Evolutionary conservation across 1,140 invertebrate genomes (phyloP).

Genomic region (Pseudomyrmex cubaensis): DNA sequence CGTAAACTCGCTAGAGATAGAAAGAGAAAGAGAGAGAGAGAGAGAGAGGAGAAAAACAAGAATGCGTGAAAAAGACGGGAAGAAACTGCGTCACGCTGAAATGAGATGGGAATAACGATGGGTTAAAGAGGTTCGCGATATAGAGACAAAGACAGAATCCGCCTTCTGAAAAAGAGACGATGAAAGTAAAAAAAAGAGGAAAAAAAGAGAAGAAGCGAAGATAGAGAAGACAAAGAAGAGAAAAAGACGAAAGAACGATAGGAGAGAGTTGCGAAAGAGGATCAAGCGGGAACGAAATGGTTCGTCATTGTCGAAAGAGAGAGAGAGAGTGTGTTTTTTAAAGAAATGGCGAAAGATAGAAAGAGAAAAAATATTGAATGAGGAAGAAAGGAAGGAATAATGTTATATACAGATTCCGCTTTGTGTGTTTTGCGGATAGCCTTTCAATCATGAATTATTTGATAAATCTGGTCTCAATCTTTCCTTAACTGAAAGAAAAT

Average conservation of each 20-base stretch:
- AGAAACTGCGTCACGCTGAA: constrained; percentile 6
- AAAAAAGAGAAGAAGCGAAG: constrained; percentile 20
- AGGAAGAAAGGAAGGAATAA: constrained; percentile 44
- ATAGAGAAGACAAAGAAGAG: background rate
- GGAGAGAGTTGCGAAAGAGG: constrained; percentile 23
- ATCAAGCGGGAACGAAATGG: constrained; percentile 17
- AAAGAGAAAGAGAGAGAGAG: background rate
- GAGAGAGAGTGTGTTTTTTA: background rate
- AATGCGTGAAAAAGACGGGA: background rate
- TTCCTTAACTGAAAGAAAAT: constrained; percentile 1
- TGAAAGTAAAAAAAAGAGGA: background rate
- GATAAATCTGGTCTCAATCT: constrained; percentile 38
- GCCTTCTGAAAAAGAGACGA: constrained; percentile 10
- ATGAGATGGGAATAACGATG: constrained; percentile 2
- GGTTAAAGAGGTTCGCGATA: constrained; percentile 10
- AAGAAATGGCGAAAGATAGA: background rate
- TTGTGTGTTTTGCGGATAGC: constrained; percentile 6
- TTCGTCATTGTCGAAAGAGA: background rate
- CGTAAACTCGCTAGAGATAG: constrained; percentile 25
- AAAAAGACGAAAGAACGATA: background rate
- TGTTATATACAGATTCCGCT: constrained; percentile 1
- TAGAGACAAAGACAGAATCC: constrained; percentile 45
- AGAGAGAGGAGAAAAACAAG: background rate
- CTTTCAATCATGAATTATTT: constrained; percentile 27
- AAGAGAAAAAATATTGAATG: constrained; percentile 40